A percentile compares a stretch with the other conserved stretches of the same genome.
Evolutionary conservation across 2,888 invertebrate genomes (phyloP).

Genomic region (Chrysolina americana): DNA sequence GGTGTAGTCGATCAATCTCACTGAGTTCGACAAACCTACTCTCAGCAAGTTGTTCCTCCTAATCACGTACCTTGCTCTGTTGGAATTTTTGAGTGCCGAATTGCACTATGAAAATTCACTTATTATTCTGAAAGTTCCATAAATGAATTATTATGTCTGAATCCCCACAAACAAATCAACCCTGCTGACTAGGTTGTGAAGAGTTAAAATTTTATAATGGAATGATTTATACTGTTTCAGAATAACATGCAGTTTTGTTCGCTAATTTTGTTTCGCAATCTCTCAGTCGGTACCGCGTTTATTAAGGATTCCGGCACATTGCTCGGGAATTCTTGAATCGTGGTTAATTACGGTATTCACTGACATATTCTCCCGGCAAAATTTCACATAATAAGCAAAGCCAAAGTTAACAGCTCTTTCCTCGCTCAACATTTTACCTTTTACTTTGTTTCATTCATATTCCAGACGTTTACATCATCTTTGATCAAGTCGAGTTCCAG

Average conservation of each 20-base stretch:
- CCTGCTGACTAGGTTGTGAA: neutral
- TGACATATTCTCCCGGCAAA: constrained; percentile 6
- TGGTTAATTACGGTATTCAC: constrained; percentile 24
- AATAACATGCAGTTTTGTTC: constrained; percentile 17
- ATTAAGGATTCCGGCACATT: constrained; percentile 9
- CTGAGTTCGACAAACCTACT: no score
- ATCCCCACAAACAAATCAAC: neutral
- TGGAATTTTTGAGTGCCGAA: no score
- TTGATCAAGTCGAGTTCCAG: constrained; percentile 7
- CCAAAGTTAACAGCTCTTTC: constrained; percentile 5
- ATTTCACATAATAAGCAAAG: constrained; percentile 3
- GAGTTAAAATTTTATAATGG: neutral
- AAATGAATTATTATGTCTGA: neutral
- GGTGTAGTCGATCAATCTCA: no score
- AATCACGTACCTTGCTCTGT: no score
- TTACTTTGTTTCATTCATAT: constrained; percentile 4
- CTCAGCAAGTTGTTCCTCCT: no score
- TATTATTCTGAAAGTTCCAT: neutral
- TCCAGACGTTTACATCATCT: constrained; percentile 18
- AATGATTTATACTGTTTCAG: constrained; percentile 7
- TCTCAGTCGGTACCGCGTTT: neutral
- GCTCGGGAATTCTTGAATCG: constrained; percentile 16
- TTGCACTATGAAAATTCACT: neutral
- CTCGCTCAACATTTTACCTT: neutral
- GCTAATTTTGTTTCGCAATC: constrained; percentile 6